Percentiles rank a stretch among this genome's conserved stretches.
These are phyloP conservation scores for Zhengitettix transpicula DNA, from an alignment of 2,888 invertebrate genomes.

Conservation along the genomic window DNA sequence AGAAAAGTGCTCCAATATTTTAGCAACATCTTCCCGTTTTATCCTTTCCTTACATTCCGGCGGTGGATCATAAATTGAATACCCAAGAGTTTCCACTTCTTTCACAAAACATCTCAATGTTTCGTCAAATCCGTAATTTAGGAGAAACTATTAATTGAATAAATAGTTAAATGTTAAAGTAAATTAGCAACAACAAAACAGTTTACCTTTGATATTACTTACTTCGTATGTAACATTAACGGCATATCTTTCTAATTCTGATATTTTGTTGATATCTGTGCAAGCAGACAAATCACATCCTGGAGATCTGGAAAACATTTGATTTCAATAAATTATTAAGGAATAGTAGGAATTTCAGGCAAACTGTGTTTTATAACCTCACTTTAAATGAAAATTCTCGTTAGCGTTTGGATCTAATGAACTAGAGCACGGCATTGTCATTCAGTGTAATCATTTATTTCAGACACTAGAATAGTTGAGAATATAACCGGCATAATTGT, in stretches of 20 bases:
- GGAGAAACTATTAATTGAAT: conserved; percentile 16
- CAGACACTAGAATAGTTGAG: no score
- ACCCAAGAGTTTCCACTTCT: conserved; percentile 4
- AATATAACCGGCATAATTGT: no score
- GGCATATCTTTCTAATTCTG: neutral
- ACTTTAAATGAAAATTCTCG: no score
- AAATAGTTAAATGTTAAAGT: neutral
- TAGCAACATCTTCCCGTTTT: conserved; percentile 14
- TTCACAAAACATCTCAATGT: conserved; percentile 17
- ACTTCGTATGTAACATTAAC: neutral
- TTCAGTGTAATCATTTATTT: no score
- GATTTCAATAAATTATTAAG: no score
- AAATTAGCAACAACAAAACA: neutral
- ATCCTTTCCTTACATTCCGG: neutral
- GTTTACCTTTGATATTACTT: neutral
- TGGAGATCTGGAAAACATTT: conserved; percentile 26
- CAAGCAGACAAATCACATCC: neutral
- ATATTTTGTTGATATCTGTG: neutral
- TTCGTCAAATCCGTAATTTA: conserved; percentile 17
- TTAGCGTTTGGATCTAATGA: no score
- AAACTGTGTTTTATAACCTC: no score
- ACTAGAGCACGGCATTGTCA: no score
- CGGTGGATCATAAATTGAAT: neutral
- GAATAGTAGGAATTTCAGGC: no score
- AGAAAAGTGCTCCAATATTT: conserved; percentile 11